phyloP scores from a whole-genome alignment of 1,140 invertebrate species.

The Caerostris extrusa region DNA sequence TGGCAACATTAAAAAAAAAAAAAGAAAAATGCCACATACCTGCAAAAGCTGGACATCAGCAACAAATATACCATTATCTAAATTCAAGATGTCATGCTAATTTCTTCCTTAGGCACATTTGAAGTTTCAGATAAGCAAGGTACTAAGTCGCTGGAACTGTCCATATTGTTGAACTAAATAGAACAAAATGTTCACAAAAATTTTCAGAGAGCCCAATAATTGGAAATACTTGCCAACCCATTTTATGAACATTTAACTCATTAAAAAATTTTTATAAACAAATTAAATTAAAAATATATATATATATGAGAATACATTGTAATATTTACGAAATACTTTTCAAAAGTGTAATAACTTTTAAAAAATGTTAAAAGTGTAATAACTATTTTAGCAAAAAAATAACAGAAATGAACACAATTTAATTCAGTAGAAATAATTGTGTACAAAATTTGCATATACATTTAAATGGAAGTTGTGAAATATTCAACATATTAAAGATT shows the following conservation, averaged over 20 bases:
- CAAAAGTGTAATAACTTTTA: too few relatives aligned
- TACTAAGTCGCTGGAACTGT: conserved; percentile 39
- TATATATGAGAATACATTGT: too few relatives aligned
- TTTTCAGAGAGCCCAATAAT: neutral
- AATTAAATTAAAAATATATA: too few relatives aligned
- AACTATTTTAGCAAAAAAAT: too few relatives aligned
- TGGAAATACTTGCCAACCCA: neutral
- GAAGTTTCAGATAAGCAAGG: conserved; percentile 66
- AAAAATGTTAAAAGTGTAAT: too few relatives aligned
- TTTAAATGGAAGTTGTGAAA: too few relatives aligned
- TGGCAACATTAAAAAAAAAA: neutral
- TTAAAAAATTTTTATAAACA: neutral
- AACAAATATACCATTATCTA: conserved; percentile 17
- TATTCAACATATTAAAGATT: too few relatives aligned
- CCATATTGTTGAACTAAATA: conserved; percentile 49
- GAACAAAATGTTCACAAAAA: conserved; percentile 44
- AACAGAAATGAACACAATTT: too few relatives aligned
- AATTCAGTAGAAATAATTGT: too few relatives aligned
- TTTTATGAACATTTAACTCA: neutral
- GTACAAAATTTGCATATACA: too few relatives aligned
- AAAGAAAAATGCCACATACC: conserved; percentile 23
- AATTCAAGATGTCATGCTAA: conserved; percentile 56
- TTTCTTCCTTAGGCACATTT: conserved; percentile 47
- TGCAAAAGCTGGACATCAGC: conserved; percentile 44
- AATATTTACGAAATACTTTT: too few relatives aligned